Evolutionary conservation across 2,888 invertebrate genomes (phyloP), one percentile per base, ranked within the genome.

Genomic region (Drosophila stalkeri): DNA sequence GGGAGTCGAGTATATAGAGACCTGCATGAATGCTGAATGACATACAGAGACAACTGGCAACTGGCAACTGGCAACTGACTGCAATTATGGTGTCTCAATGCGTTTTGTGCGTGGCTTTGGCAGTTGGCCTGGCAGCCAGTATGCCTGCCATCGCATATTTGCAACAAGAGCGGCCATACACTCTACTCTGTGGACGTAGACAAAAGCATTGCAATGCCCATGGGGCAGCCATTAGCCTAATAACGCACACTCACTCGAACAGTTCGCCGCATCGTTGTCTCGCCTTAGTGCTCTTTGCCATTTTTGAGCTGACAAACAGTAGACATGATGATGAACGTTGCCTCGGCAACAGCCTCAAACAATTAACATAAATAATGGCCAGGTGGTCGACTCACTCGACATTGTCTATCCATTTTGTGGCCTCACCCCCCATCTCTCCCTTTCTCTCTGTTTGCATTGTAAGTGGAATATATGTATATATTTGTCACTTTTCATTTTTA

Each of bases 1-100:
- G 55, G 46, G 54, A 59, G 43, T 31, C 6, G 31, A 49, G 49
- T 49, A 18, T 49, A 18, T 31, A 31, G 54, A 23, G 12, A 9
- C 27, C 27, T 60, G 52, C 62, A 52, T 60, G 66, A 51, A 75
- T 74, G 70, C 75, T 77, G 64, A 20, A 68, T 78, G 78, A 63
- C 63, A 62, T 31, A 52, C 46, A 52, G 23, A 55, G 64, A 51
- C 64, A 62, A 81, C 67, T 75, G 69, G 74, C 76, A 87, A 89
- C 89, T 79, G 85, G 75, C 46, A 46, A 46, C 18, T n/a, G 66
- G 73, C 78, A 84, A 86, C 89, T 81, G 85, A 72, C 77, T 87
- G 86, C 90, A 89, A 89, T 86, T 89, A 86, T 86, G 86, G 86
- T 72, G 77, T 82, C 89, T 86, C 88, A 76, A 87, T 84, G 85